Percentiles rank a stretch among this genome's conserved stretches.
Conservation (phyloP, 2,888 invertebrate genomes). For the Gymnosoma rotundatum region DNA sequence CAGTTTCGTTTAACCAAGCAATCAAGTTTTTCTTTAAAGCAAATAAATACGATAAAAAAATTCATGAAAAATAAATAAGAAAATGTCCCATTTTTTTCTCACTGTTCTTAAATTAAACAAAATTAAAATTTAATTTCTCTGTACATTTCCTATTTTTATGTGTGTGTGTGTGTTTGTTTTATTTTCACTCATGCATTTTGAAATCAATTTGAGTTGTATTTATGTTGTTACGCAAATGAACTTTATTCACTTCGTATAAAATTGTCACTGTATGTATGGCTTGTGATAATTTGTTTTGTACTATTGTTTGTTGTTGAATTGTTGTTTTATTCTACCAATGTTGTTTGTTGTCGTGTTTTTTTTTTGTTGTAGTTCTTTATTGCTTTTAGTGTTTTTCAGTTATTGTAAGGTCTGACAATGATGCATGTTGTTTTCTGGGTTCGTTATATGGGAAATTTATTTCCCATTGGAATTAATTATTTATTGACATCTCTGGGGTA, state of each 20-base stretch:
- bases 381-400: constrained; percentile 51
- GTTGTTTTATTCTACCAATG: neutral
- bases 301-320: constrained; percentile 24
- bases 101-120: too few relatives aligned
- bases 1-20: too few relatives aligned
- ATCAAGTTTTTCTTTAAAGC: too few relatives aligned
- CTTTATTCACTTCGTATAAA: constrained; percentile 37
- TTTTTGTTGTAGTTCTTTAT: neutral
- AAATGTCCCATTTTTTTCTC: too few relatives aligned
- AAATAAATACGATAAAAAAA: too few relatives aligned
- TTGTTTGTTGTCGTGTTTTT: constrained; percentile 1
- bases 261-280: constrained; percentile 43
- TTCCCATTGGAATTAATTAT: constrained; percentile 71
- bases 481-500: constrained; percentile 64
- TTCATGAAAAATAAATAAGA: too few relatives aligned
- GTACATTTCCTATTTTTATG: too few relatives aligned
- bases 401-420: constrained; percentile 64
- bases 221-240: constrained; percentile 24
- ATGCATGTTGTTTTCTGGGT: constrained; percentile 51
- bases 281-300: constrained; percentile 48
- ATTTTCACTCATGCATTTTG: neutral
- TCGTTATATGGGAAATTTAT: constrained; percentile 66
- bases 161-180: neutral
- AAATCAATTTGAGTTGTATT: neutral
- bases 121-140: too few relatives aligned